Percentiles rank a stretch among this genome's conserved stretches.
phyloP scores from a whole-genome alignment of 2,888 invertebrate genomes.

The Microplitis manilae region DNA sequence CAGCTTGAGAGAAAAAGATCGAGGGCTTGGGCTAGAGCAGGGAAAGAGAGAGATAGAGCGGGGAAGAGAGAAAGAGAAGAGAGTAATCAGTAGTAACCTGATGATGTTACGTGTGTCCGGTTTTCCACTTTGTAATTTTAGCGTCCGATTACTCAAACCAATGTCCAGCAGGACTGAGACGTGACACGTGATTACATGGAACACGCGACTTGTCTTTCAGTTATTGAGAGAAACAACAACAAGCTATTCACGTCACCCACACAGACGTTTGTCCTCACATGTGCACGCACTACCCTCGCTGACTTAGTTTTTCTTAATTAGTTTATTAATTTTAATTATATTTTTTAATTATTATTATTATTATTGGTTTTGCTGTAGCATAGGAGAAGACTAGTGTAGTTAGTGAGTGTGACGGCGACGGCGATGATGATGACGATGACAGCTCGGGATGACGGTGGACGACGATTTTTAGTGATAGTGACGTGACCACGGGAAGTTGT shows the following conservation, averaged over 20 bases:
- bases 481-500: constrained; percentile 2
- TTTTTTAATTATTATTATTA: constrained; percentile 15
- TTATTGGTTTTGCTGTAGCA: background rate
- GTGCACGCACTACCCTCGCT: constrained; percentile 22
- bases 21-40: too few relatives aligned
- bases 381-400: background rate
- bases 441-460: constrained; percentile 11
- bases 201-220: constrained; percentile 34
- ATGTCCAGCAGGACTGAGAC: constrained; percentile 43
- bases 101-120: background rate
- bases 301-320: constrained; percentile 12
- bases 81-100: background rate
- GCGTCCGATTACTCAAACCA: constrained; percentile 16
- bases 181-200: constrained; percentile 44
- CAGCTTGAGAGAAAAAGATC: background rate
- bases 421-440: constrained; percentile 41
- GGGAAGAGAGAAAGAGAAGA: too few relatives aligned
- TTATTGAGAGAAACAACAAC: constrained; percentile 9
- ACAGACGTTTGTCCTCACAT: background rate
- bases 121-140: background rate
- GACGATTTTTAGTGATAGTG: background rate
- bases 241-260: constrained; percentile 23
- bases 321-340: constrained; percentile 26
- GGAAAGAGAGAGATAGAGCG: too few relatives aligned
- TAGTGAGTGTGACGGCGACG: constrained; percentile 40